phyloP scores from a whole-genome alignment of 1,140 invertebrate species.

The Achatina immaculata region DNA sequence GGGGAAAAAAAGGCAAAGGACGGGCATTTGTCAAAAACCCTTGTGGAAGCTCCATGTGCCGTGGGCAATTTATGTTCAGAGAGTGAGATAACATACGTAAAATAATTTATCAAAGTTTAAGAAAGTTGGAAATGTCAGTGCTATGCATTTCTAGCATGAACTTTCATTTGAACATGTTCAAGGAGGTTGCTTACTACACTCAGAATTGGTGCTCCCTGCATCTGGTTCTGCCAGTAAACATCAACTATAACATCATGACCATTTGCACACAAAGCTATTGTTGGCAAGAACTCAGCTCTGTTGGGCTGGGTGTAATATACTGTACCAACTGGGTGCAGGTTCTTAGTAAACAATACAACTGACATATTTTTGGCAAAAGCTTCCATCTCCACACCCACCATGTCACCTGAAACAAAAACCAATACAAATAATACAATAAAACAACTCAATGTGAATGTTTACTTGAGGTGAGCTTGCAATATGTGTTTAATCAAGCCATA shows the following conservation, averaged over 20 bases:
- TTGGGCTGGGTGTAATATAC: constrained; percentile 52
- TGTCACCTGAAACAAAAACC: constrained; percentile 58
- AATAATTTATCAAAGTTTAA: too few relatives aligned
- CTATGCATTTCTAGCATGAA: too few relatives aligned
- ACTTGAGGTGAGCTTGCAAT: too few relatives aligned
- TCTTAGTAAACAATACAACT: constrained; percentile 57
- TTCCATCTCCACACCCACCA: constrained; percentile 61
- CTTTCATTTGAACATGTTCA: too few relatives aligned
- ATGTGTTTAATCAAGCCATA: too few relatives aligned
- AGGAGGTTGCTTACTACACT: constrained; percentile 38
- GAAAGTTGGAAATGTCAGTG: too few relatives aligned
- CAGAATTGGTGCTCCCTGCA: constrained; percentile 48
- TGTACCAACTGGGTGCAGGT: constrained; percentile 57
- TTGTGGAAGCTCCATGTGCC: too few relatives aligned
- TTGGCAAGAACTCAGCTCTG: constrained; percentile 58
- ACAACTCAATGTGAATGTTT: too few relatives aligned
- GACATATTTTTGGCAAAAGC: constrained; percentile 57
- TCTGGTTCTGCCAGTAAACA: constrained; percentile 65
- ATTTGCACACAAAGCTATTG: constrained; percentile 63
- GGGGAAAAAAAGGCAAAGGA: too few relatives aligned
- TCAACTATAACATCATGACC: constrained; percentile 61
- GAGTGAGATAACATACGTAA: too few relatives aligned
- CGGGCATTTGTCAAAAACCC: too few relatives aligned
- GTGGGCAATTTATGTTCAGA: too few relatives aligned
- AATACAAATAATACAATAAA: neutral